Percentiles rank a stretch among this genome's conserved stretches.
These are phyloP conservation scores for Emmelina monodactyla DNA, from an alignment of 2,888 invertebrate species.

Conservation along the genomic window DNA sequence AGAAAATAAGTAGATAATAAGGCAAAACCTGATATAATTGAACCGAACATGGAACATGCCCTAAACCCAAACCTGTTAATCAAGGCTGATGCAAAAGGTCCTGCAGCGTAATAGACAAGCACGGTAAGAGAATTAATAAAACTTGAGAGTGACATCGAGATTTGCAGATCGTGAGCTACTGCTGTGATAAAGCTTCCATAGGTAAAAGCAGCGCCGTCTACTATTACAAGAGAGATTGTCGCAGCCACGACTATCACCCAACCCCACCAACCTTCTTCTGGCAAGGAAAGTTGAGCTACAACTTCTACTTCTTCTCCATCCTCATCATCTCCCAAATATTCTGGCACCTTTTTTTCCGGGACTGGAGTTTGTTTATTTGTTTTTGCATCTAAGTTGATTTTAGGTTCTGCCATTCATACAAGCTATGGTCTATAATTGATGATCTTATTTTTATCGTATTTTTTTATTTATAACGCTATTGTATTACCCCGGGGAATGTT, in stretches of 20 bases:
- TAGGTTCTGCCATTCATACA: too few species aligned
- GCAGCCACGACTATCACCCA: constrained; percentile 44
- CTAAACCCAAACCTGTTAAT: constrained; percentile 55
- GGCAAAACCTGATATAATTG: constrained; percentile 32
- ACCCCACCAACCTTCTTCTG: constrained; percentile 51
- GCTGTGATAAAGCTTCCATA: constrained; percentile 42
- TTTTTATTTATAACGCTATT: too few species aligned
- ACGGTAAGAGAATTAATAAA: constrained; percentile 44
- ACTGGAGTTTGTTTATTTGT: too few species aligned
- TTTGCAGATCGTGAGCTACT: constrained; percentile 31
- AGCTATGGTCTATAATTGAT: too few species aligned
- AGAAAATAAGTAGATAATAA: constrained; percentile 39
- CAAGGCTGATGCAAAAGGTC: constrained; percentile 44
- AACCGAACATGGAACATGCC: constrained; percentile 42
- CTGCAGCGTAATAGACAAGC: constrained; percentile 38
- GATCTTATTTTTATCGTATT: too few species aligned
- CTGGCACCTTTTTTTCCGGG: too few species aligned
- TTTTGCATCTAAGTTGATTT: too few species aligned
- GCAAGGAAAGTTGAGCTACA: constrained; percentile 46
- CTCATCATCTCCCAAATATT: too few species aligned
- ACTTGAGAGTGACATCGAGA: constrained; percentile 30
- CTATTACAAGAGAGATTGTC: constrained; percentile 32
- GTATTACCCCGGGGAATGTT: too few species aligned
- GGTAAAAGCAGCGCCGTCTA: constrained; percentile 44
- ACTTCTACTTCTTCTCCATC: constrained; percentile 52